Percentiles rank a stretch among this genome's conserved stretches.
phyloP scores from a whole-genome alignment of 2,113 vertebrate genomes.

The Psophia crepitans region DNA sequence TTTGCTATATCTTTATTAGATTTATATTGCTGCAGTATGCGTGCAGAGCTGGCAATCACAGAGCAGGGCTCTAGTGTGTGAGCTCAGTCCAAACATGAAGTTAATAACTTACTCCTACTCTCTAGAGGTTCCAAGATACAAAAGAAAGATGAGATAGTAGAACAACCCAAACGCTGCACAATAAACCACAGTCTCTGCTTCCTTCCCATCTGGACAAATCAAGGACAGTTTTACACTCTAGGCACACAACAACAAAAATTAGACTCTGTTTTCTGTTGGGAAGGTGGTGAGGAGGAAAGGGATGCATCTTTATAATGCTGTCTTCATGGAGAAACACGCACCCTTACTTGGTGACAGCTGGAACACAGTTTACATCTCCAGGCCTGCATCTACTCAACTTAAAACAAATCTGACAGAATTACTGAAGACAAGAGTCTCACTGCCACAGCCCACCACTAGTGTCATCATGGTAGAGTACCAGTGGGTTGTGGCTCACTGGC shows the following conservation, averaged over 20 bases:
- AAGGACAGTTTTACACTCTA: neutral
- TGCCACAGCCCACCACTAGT: too few relatives aligned
- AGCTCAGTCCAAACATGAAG: neutral
- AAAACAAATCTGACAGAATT: neutral
- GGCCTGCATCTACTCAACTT: neutral
- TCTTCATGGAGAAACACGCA: neutral
- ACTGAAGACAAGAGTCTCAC: neutral
- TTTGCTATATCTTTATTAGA: neutral
- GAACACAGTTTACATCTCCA: neutral
- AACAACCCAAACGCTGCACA: neutral
- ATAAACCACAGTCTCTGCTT: neutral
- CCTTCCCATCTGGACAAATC: neutral
- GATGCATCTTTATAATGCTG: neutral
- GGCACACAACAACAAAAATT: neutral
- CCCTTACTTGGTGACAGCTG: neutral
- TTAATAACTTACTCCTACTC: neutral
- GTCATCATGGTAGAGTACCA: neutral
- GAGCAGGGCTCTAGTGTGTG: neutral
- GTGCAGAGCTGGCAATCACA: neutral
- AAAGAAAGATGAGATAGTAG: neutral
- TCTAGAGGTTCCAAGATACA: neutral
- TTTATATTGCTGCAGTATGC: neutral
- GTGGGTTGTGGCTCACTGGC: neutral
- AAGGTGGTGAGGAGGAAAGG: neutral
- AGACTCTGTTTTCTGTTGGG: neutral